These are phyloP conservation scores for Ceratitis capitata DNA, from an alignment of 1,140 invertebrate species.

Conservation along the genomic window DNA sequence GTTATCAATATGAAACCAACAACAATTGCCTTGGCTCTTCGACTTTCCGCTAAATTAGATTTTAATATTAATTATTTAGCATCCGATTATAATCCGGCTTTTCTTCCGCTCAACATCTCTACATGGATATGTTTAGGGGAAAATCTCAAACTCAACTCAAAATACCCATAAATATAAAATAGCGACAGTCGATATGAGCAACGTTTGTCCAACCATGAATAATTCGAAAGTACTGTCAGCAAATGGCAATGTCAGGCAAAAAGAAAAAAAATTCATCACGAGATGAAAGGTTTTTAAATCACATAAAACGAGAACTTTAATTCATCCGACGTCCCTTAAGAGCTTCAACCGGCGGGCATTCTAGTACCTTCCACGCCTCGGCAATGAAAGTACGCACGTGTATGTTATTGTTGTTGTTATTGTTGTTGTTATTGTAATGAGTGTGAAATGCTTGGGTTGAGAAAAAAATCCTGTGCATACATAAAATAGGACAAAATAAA, in stretches of 20 bases:
- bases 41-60: too few relatives aligned
- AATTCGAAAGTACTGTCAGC: not conserved
- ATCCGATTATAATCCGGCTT: too few relatives aligned
- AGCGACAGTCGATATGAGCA: not conserved
- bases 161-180: slow-evolving; percentile 2
- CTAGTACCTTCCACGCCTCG: too few relatives aligned
- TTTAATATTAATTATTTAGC: too few relatives aligned
- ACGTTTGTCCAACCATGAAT: not conserved
- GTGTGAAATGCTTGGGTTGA: not conserved
- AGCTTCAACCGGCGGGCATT: too few relatives aligned
- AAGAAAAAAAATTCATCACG: not conserved
- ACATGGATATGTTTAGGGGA: not conserved
- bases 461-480: not conserved
- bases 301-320: not conserved
- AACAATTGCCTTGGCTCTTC: too few relatives aligned
- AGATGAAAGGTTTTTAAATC: not conserved
- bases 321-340: not conserved
- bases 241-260: not conserved
- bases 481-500: slow-evolving; percentile 23
- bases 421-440: not conserved
- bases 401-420: too few relatives aligned
- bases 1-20: too few relatives aligned
- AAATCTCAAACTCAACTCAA: not conserved
- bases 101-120: not conserved
- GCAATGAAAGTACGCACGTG: too few relatives aligned